Percentiles rank a stretch among this genome's conserved stretches.
Evolutionary conservation across 2,113 vertebrate genomes (phyloP).

Genomic region (Syngnathus typhle): DNA sequence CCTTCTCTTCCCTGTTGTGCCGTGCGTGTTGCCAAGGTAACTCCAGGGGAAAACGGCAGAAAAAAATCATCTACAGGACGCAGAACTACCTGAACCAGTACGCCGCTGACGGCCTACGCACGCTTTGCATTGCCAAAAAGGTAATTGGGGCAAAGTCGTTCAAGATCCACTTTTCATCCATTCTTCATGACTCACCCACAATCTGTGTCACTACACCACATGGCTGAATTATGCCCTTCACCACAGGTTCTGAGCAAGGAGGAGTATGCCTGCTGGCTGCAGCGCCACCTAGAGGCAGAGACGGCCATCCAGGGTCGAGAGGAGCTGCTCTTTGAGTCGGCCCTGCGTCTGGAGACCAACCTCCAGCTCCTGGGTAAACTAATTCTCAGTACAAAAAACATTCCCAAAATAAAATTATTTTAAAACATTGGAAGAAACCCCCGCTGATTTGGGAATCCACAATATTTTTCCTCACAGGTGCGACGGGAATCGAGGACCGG

Average conservation of each 20-base stretch:
- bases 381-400: background rate
- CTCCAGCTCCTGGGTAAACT: constrained; percentile 88
- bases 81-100: constrained; percentile 92
- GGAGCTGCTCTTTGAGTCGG: constrained; percentile 88
- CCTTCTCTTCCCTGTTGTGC: background rate
- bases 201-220: constrained; percentile 48
- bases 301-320: constrained; percentile 86
- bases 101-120: constrained; percentile 86
- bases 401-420: too few relatives aligned
- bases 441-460: too few relatives aligned
- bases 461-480: constrained; percentile 67
- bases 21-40: constrained; percentile 67
- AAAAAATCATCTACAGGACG: constrained; percentile 85
- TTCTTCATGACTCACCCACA: constrained; percentile 54
- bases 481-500: constrained; percentile 91
- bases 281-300: constrained; percentile 86
- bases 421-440: too few relatives aligned
- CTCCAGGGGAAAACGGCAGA: constrained; percentile 80
- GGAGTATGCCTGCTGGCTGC: constrained; percentile 90
- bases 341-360: constrained; percentile 83
- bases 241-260: constrained; percentile 84
- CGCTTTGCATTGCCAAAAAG: constrained; percentile 95
- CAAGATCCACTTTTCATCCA: background rate
- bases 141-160: constrained; percentile 58
- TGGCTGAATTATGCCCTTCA: constrained; percentile 54